Base-by-base conservation (phyloP, 2,113 vertebrate species). In the Illadopsis cleaveri region DNA sequence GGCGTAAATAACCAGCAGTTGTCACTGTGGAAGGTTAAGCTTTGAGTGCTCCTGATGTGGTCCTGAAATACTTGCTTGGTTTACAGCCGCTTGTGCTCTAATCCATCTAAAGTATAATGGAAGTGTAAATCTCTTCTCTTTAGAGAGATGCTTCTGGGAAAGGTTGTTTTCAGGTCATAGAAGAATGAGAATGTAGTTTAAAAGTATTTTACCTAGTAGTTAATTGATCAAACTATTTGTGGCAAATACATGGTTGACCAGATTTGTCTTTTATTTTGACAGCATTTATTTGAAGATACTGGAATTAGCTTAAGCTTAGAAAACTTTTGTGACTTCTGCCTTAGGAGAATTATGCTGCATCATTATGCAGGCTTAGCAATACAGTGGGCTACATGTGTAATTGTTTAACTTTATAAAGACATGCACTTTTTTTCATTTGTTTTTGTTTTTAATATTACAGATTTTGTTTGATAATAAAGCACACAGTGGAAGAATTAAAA, bases 381-480 rank as follows among this genome's bases (percentile, higher is more conserved):
- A 62, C 57, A 69, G 11, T 35, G 15, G 60, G 28, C 44, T 93
- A 28, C 30, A 20, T 40, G n/a, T 30, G 13, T 93, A 73, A 50
- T 69, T 42, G 54, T 47, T 88, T 88, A 66, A 72, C 19, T 86
- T 95, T 21, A 44, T 51, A 35, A 86, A 89, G 20, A 78, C 14
- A 33, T 45, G 19, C 25, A 22, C 6, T 25, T 37, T 66, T 65
- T 58, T 11, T 42, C 2, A 15, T 58, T 76, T 86, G 18, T 56
- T 81, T 75, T 47, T 81, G 21, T 86, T 40, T n/a, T 90, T 83
- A 60, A 70, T 53, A 72, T 97, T 53, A 73, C 97, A 99, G 99
- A 99, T 99, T 72, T 82, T 95, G 35, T 99, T 99, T 94, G 98
- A 99, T 96, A 99, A 99, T 90, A 98, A 96, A 91, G 99, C 99